phyloP scores from a whole-genome alignment of 2,113 vertebrate genomes.

The Chionodraco myersi region DNA sequence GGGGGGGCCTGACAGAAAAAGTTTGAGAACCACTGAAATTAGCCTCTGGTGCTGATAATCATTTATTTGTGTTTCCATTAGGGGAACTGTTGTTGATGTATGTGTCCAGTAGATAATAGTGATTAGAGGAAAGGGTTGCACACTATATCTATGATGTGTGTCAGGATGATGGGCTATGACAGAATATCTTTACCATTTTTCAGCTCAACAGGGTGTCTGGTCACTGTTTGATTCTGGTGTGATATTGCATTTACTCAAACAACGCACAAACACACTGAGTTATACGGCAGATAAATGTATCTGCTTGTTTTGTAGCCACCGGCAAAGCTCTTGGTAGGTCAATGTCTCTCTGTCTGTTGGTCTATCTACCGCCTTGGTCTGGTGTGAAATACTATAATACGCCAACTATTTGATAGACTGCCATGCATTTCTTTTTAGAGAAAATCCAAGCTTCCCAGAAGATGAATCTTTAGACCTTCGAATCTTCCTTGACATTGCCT shows the following conservation, averaged over 20 bases:
- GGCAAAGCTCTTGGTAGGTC: background rate
- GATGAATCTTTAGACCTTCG: background rate
- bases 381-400: background rate
- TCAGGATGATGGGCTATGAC: background rate
- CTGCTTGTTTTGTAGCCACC: background rate
- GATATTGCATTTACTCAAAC: background rate
- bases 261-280: background rate
- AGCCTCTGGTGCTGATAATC: slow-evolving; percentile 26
- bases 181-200: background rate
- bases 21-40: background rate
- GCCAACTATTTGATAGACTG: background rate
- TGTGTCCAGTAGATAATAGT: slow-evolving; percentile 7
- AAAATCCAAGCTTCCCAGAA: background rate
- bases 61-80: slow-evolving; percentile 21
- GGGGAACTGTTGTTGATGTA: slow-evolving; percentile 14
- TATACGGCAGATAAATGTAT: background rate
- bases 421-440: background rate
- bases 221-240: background rate
- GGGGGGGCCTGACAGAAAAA: no score
- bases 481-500: background rate
- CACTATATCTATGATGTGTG: slow-evolving; percentile 7
- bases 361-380: background rate
- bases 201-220: background rate
- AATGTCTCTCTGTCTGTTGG: background rate
- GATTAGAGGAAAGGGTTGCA: slow-evolving; percentile 3